Conservation (phyloP, 2,888 invertebrate species). For the Shargacucullia verbasci region DNA sequence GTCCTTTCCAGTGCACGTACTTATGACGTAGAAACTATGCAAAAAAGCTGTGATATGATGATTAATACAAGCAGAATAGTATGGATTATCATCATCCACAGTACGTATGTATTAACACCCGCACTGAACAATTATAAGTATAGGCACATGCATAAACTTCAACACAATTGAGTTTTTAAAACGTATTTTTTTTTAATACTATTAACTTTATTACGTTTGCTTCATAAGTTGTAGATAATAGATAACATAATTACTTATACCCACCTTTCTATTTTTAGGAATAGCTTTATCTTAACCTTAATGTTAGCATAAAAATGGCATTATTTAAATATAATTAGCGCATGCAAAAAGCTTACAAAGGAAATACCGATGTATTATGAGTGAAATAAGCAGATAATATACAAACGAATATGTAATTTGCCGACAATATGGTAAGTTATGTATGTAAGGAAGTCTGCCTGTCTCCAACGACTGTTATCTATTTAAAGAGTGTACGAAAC, state of each 20-base stretch:
- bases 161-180: too few species aligned
- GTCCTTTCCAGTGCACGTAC: conserved; percentile 34
- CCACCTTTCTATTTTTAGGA: conserved; percentile 1
- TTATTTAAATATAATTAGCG: conserved; percentile 27
- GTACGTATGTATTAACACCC: not conserved
- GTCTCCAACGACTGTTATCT: conserved; percentile 40
- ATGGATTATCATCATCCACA: conserved; percentile 1
- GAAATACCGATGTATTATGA: conserved; percentile 38
- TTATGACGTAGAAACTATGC: conserved; percentile 31
- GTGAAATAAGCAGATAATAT: conserved; percentile 39
- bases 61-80: conserved; percentile 22
- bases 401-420: conserved; percentile 41
- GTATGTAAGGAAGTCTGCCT: conserved; percentile 42
- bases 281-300: conserved; percentile 4
- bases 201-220: too few species aligned
- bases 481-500: conserved; percentile 42
- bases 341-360: conserved; percentile 52
- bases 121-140: conserved; percentile 7
- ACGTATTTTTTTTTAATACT: too few species aligned
- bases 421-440: conserved; percentile 68
- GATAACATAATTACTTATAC: not conserved
- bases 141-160: conserved; percentile 10
- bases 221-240: too few species aligned
- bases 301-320: conserved; percentile 17
- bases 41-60: conserved; percentile 21